Conservation (phyloP, 2,113 vertebrate species). For the Solea solea region DNA sequence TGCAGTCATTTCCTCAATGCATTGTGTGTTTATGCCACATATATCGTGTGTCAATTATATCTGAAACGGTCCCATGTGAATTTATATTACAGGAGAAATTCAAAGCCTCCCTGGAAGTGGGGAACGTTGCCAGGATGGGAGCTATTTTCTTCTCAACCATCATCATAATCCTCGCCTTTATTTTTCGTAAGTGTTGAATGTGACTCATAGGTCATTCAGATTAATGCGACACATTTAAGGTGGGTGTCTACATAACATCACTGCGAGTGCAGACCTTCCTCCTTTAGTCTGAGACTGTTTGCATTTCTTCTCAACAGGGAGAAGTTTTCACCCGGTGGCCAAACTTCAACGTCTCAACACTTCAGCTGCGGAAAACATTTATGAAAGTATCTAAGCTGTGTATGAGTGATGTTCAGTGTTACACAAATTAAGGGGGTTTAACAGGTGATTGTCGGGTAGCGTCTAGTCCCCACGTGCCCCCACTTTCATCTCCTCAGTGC, state of each 20-base stretch:
- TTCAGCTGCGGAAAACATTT: conserved; percentile 42
- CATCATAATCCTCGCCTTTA: conserved; percentile 56
- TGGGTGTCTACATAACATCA: conserved; percentile 14
- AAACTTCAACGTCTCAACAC: background rate
- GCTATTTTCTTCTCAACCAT: conserved; percentile 33
- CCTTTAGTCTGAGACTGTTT: conserved; percentile 7
- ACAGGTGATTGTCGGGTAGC: background rate
- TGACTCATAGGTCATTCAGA: conserved; percentile 23
- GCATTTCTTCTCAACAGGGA: conserved; percentile 48
- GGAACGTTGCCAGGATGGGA: conserved; percentile 46
- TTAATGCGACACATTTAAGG: conserved; percentile 32
- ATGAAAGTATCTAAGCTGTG: conserved; percentile 35
- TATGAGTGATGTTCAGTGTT: background rate
- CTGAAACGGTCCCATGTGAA: background rate
- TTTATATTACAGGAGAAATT: conserved; percentile 44
- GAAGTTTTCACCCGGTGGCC: background rate
- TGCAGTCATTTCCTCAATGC: background rate
- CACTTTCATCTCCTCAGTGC: background rate
- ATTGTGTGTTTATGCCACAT: conserved; percentile 5
- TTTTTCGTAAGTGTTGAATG: conserved; percentile 56
- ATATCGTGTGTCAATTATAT: conserved; percentile 1
- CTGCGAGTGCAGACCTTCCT: background rate
- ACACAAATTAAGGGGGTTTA: background rate
- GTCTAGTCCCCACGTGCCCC: background rate
- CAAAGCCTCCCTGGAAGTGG: conserved; percentile 8